Base-by-base conservation (phyloP, 2,113 vertebrate species). In the Melozone crissalis region DNA sequence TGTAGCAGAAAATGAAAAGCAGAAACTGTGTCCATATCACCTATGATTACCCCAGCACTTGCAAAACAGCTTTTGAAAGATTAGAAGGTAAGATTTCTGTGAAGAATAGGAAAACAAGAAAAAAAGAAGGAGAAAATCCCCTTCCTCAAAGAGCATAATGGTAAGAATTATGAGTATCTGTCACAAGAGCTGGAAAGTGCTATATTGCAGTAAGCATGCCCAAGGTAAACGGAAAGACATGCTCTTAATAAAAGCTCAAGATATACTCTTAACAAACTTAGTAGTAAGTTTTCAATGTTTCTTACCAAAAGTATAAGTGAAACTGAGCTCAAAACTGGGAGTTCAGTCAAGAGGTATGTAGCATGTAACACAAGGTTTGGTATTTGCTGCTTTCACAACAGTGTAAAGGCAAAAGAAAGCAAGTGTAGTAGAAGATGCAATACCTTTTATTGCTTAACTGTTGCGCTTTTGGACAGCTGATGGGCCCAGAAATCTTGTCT, bases 191-290 rank as follows among this genome's bases (percentile, higher is more conserved):
- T 41, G 41, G 26, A 44, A 89, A 77, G 24, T 37, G 16, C 27
- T 72, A 2, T n/a, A 12, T 4, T 1, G 0, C 22, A 49, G 7
- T 55, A 76, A 41, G 19, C 10, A n/a, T 51, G 24, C 39, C 55
- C 33, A 47, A 73, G 7, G n/a, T 33, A n/a, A 61, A 85, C 58
- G 18, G 8, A 81, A 85, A 65, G 5, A 41, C 2, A 11, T 41
- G 46, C 7, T 54, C 31, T 54, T 74, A 35, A 27, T n/a, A n/a
- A 72, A 79, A 55, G 5, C 12, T 79, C 52, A 17, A 63, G 1
- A 31, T 21, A 62, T 17, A 21, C 7, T 35, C 41, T 83, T 73
- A 39, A 58, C 5, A 82, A 89, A 86, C 27, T 11, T 54, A 49
- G 11, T 22, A 51, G 30, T 7, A 33, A 58, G 6, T 61, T 59